A percentile compares a stretch with the other conserved stretches of the same genome.
Evolutionary conservation across 2,888 invertebrate genomes (phyloP).

Genomic region (Minunthozetes semirufus): DNA sequence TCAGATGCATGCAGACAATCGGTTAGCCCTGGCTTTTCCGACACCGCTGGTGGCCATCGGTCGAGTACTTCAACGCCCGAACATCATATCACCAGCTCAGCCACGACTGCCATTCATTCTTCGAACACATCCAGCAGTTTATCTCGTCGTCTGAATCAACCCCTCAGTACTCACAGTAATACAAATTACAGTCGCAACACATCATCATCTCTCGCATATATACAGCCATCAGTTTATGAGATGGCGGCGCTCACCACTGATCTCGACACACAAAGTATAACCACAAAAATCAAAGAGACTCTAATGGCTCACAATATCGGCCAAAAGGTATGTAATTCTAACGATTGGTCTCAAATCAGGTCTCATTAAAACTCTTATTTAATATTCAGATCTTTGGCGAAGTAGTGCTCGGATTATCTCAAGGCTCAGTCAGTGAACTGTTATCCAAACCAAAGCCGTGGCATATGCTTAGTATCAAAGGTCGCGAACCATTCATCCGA

Average conservation of each 20-base stretch:
- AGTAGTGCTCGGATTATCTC: conserved; percentile 88
- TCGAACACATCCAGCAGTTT: conserved; percentile 6
- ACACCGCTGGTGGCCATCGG: conserved; percentile 32
- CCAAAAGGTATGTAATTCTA: conserved; percentile 63
- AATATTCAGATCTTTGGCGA: conserved; percentile 78
- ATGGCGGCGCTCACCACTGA: conserved; percentile 95
- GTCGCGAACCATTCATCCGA: conserved; percentile 88
- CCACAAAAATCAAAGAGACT: conserved; percentile 94
- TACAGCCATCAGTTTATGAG: conserved; percentile 71
- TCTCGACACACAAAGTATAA: conserved; percentile 90
- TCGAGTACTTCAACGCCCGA: conserved; percentile 38
- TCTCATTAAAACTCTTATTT: background rate
- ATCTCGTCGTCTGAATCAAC: conserved; percentile 21
- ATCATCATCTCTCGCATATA: conserved; percentile 27
- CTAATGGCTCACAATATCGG: conserved; percentile 93
- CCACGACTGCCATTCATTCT: conserved; percentile 27
- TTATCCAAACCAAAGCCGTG: conserved; percentile 97
- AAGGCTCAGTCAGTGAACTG: conserved; percentile 93
- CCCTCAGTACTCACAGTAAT: conserved; percentile 23
- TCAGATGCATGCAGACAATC: conserved; percentile 34
- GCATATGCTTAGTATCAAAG: conserved; percentile 98
- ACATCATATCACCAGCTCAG: conserved; percentile 21
- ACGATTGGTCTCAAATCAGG: background rate
- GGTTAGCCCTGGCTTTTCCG: conserved; percentile 35
- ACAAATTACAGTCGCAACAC: background rate